A percentile compares a stretch with the other conserved stretches of the same genome.
Evolutionary conservation across 2,888 invertebrate species (phyloP).

Genomic region (Exocentrus adspersus): DNA sequence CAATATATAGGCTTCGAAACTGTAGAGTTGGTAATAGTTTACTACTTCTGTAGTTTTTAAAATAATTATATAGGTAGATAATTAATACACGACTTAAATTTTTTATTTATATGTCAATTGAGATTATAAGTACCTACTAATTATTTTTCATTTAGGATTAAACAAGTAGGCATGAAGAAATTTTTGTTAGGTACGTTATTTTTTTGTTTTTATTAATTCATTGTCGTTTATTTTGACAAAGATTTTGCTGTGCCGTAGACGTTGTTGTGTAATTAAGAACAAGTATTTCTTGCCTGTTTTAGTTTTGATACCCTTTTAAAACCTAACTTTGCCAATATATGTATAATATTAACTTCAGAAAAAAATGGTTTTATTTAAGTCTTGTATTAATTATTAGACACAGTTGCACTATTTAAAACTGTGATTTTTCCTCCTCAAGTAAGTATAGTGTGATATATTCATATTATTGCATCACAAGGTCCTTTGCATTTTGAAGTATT

Average conservation of each 20-base stretch:
- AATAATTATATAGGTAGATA: background rate
- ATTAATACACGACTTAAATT: background rate
- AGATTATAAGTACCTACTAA: too few relatives aligned
- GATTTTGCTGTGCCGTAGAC: too few relatives aligned
- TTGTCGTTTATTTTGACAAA: background rate
- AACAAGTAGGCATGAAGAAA: too few relatives aligned
- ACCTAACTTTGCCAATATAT: too few relatives aligned
- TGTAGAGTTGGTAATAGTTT: constrained; percentile 16
- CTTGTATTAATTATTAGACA: constrained; percentile 1
- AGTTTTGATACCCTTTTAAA: too few relatives aligned
- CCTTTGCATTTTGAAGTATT: constrained; percentile 27
- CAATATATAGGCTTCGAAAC: constrained; percentile 24
- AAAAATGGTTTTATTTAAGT: background rate
- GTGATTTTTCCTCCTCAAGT: constrained; percentile 27
- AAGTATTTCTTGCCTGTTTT: too few relatives aligned
- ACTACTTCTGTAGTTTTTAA: constrained; percentile 5
- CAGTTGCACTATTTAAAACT: constrained; percentile 23
- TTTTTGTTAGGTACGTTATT: too few relatives aligned
- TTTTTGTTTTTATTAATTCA: too few relatives aligned
- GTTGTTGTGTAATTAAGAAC: too few relatives aligned
- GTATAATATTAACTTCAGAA: too few relatives aligned
- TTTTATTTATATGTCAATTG: background rate
- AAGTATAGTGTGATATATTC: constrained; percentile 30
- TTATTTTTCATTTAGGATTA: too few relatives aligned
- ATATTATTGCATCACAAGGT: constrained; percentile 31